Evolutionary conservation across 2,113 vertebrate species (phyloP), one percentile per base, ranked within the genome.

Genomic region (Pluvialis apricaria): DNA sequence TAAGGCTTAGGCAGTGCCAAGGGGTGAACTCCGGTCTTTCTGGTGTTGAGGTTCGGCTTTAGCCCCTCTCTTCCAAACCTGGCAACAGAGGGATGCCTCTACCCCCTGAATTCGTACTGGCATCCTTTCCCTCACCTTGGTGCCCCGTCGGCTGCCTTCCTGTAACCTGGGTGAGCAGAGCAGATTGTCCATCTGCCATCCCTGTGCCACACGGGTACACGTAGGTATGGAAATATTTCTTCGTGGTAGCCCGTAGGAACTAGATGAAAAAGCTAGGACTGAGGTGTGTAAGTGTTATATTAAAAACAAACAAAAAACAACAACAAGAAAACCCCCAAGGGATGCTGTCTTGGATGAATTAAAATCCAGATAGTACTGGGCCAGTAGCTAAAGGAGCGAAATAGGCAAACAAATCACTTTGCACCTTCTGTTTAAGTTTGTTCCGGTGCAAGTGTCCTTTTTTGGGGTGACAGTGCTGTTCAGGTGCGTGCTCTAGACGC

Each of bases 141-240:
- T 55, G 38, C 34, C 69, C 68, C 2, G 1, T 34, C 8, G 10
- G 61, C 69, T 55, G 76, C 90, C 44, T 68, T 81, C 61, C 69
- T 42, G 82, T n/a, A 25, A 28, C 82, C 69, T 45, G 45, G n/a
- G 4, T 15, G 75, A 66, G 68, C 38, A 5, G 66, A 86, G 47
- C 90, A 86, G 69, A 24, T 81, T 47, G 54, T 55, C 89, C 82
- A 61, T 81, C 90, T 88, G 86, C 76, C 57, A 26, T 47, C 40
- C 34, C n/a, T 34, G 1, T 40, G 66, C 24, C 3, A 1, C 34
- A 2, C 3, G 31, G 34, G 36, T 38, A 34, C 29, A 3, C 13
- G 22, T 6, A 73, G 21, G 52, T 31, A 34, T 20, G 57, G 80
- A 73, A 60, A 38, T 85, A 28, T 12, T 84, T 54, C 60, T 34